phyloP scores from a whole-genome alignment of 2,797 vertebrate genomes.

The Scleropages formosus region DNA sequence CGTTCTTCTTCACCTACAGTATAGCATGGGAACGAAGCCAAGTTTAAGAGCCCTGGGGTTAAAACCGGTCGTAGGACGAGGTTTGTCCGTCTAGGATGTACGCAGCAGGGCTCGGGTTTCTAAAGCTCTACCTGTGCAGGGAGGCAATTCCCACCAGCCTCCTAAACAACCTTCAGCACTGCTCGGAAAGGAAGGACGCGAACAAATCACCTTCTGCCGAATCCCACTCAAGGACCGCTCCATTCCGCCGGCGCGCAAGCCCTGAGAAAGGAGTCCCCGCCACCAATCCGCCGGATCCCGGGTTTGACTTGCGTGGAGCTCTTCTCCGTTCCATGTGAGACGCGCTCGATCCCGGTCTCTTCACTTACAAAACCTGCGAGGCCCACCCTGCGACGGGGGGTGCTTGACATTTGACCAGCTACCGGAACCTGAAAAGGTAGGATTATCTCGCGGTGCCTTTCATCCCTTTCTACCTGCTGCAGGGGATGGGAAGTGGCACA shows the following conservation, averaged over 20 bases:
- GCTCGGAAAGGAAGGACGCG: not conserved
- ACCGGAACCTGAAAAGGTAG: conserved; percentile 20
- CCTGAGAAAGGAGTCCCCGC: not conserved
- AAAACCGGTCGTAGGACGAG: conserved; percentile 6
- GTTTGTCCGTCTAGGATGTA: conserved; percentile 9
- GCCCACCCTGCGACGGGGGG: not conserved
- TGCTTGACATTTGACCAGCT: conserved; percentile 26
- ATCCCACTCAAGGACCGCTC: conserved; percentile 8
- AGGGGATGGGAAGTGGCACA: conserved; percentile 47
- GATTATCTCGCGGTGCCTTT: conserved; percentile 33
- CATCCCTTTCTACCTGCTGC: conserved; percentile 38
- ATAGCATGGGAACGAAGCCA: not conserved
- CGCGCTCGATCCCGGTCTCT: too few species aligned
- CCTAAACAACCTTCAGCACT: not conserved
- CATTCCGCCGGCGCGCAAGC: conserved; percentile 17
- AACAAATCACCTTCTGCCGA: conserved; percentile 13
- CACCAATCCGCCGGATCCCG: too few species aligned
- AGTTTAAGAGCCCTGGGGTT: not conserved
- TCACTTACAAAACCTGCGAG: too few species aligned
- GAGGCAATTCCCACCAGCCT: not conserved
- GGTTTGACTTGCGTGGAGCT: too few species aligned
- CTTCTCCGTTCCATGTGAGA: too few species aligned
- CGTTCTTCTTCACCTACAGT: not conserved
- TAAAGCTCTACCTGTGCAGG: conserved; percentile 8
- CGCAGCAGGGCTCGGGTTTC: conserved; percentile 8